These are phyloP conservation scores for Selenia dentaria DNA, from an alignment of 2,888 invertebrate genomes.

Conservation along the genomic window DNA sequence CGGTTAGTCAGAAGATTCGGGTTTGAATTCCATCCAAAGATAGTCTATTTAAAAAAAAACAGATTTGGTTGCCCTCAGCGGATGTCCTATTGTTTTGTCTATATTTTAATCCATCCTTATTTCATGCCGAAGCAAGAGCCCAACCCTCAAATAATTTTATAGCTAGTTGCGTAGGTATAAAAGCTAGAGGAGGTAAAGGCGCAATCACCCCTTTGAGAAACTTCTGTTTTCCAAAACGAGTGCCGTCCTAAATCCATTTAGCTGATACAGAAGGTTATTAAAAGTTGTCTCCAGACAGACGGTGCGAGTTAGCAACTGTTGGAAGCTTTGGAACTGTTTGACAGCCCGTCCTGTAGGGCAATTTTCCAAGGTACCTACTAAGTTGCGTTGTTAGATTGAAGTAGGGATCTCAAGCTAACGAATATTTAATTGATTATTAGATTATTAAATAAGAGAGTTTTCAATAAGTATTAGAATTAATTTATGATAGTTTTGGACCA, in stretches of 20 bases:
- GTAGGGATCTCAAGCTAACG: no score
- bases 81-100: no score
- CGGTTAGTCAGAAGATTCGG: no score
- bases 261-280: slow-evolving; percentile 78
- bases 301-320: slow-evolving; percentile 51
- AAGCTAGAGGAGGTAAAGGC: neutral
- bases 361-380: neutral
- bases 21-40: no score
- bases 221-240: slow-evolving; percentile 48
- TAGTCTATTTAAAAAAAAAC: no score
- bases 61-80: no score
- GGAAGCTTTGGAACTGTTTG: slow-evolving; percentile 55
- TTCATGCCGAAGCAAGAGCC: no score
- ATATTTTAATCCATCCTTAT: no score
- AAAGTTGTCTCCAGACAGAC: slow-evolving; percentile 75
- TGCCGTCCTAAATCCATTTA: slow-evolving; percentile 73
- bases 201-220: slow-evolving; percentile 32
- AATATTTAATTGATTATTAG: no score
- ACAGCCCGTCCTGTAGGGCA: slow-evolving; percentile 59
- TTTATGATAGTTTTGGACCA: no score
- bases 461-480: no score
- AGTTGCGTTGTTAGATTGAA: neutral
- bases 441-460: no score
- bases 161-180: neutral
- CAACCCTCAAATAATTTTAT: neutral